Conservation (phyloP, 35 echinoderm and acorn worm genomes). For the Apostichopus parvimensis region DNA sequence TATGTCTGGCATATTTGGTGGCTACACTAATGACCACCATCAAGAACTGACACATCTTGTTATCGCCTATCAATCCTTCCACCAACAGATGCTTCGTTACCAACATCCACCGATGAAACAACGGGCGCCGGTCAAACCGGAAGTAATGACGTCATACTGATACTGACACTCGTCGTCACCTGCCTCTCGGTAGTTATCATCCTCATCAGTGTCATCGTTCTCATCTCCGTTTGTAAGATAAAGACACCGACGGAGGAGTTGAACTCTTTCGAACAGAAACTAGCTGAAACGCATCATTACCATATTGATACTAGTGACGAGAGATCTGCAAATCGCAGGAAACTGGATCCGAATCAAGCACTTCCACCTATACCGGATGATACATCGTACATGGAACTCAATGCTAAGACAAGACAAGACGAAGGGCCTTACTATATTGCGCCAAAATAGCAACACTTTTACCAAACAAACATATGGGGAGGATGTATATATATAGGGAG, state of each 20-base stretch:
- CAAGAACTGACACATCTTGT: no score
- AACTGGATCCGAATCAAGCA: constrained; percentile 1
- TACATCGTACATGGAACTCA: constrained; percentile 16
- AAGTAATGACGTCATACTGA: background rate
- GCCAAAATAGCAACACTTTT: background rate
- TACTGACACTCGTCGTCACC: background rate
- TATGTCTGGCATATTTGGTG: no score
- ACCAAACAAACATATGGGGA: no score
- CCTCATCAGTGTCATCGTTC: background rate
- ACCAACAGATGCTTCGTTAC: background rate
- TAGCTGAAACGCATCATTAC: constrained; percentile 24
- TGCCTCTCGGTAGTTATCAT: background rate
- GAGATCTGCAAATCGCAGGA: background rate
- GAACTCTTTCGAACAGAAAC: background rate
- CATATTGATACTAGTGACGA: background rate
- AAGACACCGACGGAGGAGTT: background rate
- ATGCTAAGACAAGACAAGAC: background rate
- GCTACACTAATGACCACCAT: no score
- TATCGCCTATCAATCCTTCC: no score
- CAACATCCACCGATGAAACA: background rate
- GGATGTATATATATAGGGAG: no score
- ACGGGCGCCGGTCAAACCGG: background rate
- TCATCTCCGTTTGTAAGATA: background rate
- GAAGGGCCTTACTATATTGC: background rate
- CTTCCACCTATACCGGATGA: constrained; percentile 8